Conservation (phyloP, 37 sponge, comb jelly and placozoan genomes). For the Aplysina aerophoba region DNA sequence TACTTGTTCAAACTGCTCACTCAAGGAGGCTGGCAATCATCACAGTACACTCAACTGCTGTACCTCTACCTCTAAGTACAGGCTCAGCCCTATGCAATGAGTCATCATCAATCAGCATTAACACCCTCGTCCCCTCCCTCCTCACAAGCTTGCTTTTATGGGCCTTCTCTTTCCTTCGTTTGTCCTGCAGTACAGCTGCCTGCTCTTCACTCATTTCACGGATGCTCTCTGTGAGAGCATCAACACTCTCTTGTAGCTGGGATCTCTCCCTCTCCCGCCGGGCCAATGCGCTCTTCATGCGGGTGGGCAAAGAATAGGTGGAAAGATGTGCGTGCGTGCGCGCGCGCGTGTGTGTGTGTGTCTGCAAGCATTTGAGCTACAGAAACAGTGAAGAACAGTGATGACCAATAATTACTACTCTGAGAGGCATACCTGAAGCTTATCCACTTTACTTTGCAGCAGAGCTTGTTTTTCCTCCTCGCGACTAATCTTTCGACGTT, state of each 20-base stretch:
- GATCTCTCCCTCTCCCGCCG: slow-evolving; percentile 33
- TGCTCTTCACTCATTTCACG: slow-evolving; percentile 34
- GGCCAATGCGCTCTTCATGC: not conserved
- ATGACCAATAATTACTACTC: too few species aligned
- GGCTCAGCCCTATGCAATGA: too few species aligned
- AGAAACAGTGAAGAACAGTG: too few species aligned
- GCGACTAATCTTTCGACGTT: too few species aligned
- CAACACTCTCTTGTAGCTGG: not conserved
- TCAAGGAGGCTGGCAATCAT: too few species aligned
- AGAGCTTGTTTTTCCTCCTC: too few species aligned
- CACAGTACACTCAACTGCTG: too few species aligned
- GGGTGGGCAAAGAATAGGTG: not conserved
- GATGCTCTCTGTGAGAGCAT: not conserved
- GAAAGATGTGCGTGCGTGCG: not conserved
- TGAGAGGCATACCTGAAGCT: too few species aligned
- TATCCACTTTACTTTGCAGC: too few species aligned
- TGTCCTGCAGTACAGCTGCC: slow-evolving; percentile 23
- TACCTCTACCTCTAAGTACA: too few species aligned
- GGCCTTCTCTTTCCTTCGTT: slow-evolving; percentile 37
- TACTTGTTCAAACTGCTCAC: too few species aligned
- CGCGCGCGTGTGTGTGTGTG: not conserved
- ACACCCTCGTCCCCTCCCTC: not conserved
- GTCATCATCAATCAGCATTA: too few species aligned
- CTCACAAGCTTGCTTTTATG: slow-evolving; percentile 17
- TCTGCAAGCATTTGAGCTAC: not conserved